Evolutionary conservation across 2,797 vertebrate species (phyloP).

Genomic region (Acrossocheilus wenchowensis): DNA sequence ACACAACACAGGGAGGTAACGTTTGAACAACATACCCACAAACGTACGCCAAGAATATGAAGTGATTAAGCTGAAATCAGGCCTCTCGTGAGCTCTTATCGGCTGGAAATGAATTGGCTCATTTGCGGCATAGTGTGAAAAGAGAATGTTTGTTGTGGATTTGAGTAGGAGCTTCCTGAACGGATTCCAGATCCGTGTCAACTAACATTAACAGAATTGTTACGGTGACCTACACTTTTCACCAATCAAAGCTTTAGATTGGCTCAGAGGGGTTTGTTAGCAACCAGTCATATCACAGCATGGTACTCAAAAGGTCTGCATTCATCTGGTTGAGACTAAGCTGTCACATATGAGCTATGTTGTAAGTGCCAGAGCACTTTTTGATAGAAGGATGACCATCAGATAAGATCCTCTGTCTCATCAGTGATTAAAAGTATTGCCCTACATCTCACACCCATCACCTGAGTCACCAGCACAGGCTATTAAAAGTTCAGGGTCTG

Average conservation of each 20-base stretch:
- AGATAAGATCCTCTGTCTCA: constrained; percentile 68
- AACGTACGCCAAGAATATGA: constrained; percentile 47
- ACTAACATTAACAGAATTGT: constrained; percentile 12
- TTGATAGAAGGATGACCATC: constrained; percentile 70
- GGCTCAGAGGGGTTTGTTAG: not conserved
- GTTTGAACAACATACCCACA: constrained; percentile 42
- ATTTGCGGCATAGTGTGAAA: constrained; percentile 37
- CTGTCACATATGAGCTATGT: not conserved
- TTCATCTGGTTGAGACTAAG: not conserved
- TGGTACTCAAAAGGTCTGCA: not conserved
- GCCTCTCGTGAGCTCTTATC: constrained; percentile 49
- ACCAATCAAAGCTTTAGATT: not conserved
- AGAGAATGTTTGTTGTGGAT: constrained; percentile 32
- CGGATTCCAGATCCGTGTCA: constrained; percentile 39
- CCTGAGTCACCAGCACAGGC: constrained; percentile 65
- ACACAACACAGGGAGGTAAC: constrained; percentile 38
- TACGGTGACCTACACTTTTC: constrained; percentile 3
- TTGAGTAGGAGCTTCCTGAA: constrained; percentile 45
- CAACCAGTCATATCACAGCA: constrained; percentile 15
- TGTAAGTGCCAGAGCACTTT: constrained; percentile 57
- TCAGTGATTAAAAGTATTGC: constrained; percentile 74
- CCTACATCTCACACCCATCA: constrained; percentile 58
- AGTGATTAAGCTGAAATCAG: constrained; percentile 50
- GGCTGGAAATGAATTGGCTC: constrained; percentile 51
- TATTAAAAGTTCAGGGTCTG: constrained; percentile 74